Evolutionary conservation across 2,888 invertebrate genomes (phyloP), one percentile per base, ranked within the genome.

Genomic region (Agrotis segetum): DNA sequence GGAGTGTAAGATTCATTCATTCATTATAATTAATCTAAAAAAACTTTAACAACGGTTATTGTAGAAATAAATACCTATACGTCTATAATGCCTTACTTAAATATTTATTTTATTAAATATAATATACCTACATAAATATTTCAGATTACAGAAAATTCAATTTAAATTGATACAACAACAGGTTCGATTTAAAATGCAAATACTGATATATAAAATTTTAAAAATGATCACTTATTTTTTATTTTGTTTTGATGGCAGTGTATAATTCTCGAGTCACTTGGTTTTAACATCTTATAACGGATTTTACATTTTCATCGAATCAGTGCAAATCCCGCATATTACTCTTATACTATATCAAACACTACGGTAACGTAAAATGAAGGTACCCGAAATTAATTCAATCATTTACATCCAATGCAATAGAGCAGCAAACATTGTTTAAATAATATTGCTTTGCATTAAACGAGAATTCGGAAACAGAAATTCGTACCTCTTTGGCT

Each of bases 161-260:
- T 71, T 71, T 61, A 49, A 46, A 59, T 69, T 58, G 46, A 66
- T 67, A 50, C 60, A 79, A 65, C 56, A 80, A 74, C 77, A 67
- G 76, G 65, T 76, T 71, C n/a, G 40, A 70, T 61, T 76, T 65
- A 58, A 46, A 65, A 65, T 64, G 71, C 60, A 71, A 62, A 65
- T 40, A 40, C 34, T 21, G 46, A 63, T 60, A 40, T 67, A 77
- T 63, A 77, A 24, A 61, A 46, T 21, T 44, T 71, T 1, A 13
- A 70, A 71, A 68, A 47, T 44, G 29, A 62, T 67, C 13, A 47
- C 63, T 61, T 61, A 46, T 52, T 63, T 66, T 63, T 63, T 66
- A 77, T 80, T 46, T 74, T 70, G 79, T 72, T 71, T 76, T 82
- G 83, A 74, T 85, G 85, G 85, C 85, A 85, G 85, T 85, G 82